These are phyloP conservation scores for Rhabdomys dilectus DNA, from an alignment of 2,113 vertebrate species.

Conservation along the genomic window DNA sequence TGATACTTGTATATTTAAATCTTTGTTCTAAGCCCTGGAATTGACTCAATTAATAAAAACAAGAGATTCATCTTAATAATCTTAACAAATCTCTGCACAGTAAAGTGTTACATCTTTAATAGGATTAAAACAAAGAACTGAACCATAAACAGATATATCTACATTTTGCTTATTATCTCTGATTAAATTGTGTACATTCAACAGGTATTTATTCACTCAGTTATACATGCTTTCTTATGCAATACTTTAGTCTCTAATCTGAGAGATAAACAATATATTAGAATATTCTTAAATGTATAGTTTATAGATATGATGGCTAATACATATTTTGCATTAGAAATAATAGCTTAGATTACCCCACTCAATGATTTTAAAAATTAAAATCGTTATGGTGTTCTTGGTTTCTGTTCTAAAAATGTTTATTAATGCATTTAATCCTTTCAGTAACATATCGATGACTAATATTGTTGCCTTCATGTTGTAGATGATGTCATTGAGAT, in stretches of 20 bases:
- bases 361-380: not conserved
- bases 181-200: slow-evolving; percentile 20
- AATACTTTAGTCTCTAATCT: not conserved
- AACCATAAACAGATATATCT: not conserved
- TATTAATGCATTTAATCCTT: slow-evolving; percentile 3
- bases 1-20: not conserved
- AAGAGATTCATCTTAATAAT: slow-evolving; percentile 4
- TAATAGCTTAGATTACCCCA: not conserved
- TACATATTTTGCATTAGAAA: not conserved
- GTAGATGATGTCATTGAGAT: not conserved
- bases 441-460: not conserved
- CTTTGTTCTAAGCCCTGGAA: not conserved
- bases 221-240: not conserved
- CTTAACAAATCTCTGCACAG: not conserved
- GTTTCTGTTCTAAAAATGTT: not conserved
- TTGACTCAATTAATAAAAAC: not conserved
- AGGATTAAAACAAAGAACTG: not conserved
- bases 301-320: not conserved
- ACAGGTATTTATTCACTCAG: not conserved
- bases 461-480: not conserved
- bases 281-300: not conserved
- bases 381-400: not conserved
- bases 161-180: not conserved
- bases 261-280: not conserved
- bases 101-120: not conserved